Evolutionary conservation across 2,797 vertebrate species (phyloP).

Genomic region (Phylloscopus collybita): DNA sequence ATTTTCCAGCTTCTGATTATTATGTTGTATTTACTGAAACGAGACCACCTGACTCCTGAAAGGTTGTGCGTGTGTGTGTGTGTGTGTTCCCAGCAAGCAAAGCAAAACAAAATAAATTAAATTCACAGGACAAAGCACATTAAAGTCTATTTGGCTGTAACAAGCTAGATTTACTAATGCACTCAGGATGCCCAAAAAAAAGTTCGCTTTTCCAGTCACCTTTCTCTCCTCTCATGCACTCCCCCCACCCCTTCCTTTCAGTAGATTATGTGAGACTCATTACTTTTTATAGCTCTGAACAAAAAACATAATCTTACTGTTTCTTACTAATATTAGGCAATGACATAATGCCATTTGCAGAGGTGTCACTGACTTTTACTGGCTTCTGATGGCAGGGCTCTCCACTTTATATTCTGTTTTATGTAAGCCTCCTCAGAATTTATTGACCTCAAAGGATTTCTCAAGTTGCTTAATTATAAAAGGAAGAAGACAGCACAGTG

Average conservation of each 20-base stretch:
- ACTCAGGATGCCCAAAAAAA: conserved; percentile 64
- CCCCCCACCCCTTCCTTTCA: conserved; percentile 60
- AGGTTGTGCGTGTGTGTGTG: conserved; percentile 40
- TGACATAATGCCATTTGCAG: conserved; percentile 84
- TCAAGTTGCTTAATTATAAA: conserved; percentile 80
- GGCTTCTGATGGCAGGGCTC: conserved; percentile 80
- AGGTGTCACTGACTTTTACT: conserved; percentile 83
- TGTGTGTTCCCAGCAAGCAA: conserved; percentile 57
- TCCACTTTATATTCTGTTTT: conserved; percentile 82
- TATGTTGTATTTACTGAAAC: conserved; percentile 35
- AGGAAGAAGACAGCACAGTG: conserved; percentile 75
- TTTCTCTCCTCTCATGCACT: conserved; percentile 42
- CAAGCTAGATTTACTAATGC: conserved; percentile 58
- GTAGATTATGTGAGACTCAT: conserved; percentile 80
- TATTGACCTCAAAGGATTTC: conserved; percentile 79
- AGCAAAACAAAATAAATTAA: conserved; percentile 59
- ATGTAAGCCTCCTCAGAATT: conserved; percentile 79
- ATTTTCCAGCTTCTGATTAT: conserved; percentile 60
- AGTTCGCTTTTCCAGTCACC: conserved; percentile 66
- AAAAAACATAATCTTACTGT: conserved; percentile 75
- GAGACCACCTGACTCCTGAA: conserved; percentile 61
- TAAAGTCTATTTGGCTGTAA: conserved; percentile 63
- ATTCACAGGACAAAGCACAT: conserved; percentile 34
- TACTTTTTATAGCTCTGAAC: conserved; percentile 80
- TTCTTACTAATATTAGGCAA: conserved; percentile 82